Evolutionary conservation across 30 jellyfish, hydroid and myxozoan species (phyloP).

Genomic region (Catostylus mosaicus): DNA sequence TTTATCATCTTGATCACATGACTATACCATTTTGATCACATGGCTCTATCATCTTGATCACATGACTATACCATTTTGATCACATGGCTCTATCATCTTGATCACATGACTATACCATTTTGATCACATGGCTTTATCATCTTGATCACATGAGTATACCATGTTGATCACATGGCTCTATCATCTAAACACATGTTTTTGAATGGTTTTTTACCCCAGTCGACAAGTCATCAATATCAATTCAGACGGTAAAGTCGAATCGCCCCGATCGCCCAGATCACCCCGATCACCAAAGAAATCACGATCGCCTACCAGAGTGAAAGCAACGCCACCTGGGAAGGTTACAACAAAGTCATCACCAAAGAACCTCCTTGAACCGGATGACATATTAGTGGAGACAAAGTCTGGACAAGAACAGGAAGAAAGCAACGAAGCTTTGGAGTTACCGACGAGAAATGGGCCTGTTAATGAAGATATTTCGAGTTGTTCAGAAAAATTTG

Average conservation of each 20-base stretch:
- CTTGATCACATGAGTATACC: no score
- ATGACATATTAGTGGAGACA: neutral
- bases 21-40: no score
- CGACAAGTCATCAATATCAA: constrained; percentile 63
- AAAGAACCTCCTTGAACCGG: neutral
- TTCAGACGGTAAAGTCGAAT: constrained; percentile 68
- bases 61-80: no score
- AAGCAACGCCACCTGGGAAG: no score
- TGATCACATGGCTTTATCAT: no score
- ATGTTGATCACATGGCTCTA: no score
- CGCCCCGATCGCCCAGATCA: constrained; percentile 49
- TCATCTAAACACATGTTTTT: neutral
- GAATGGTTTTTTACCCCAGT: neutral
- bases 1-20: no score
- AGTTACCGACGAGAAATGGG: constrained; percentile 32
- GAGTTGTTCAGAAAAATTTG: neutral
- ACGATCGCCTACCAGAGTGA: constrained; percentile 24
- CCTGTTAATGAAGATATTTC: constrained; percentile 17
- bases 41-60: no score
- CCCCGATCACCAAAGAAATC: constrained; percentile 52
- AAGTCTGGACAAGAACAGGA: neutral
- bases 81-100: no score
- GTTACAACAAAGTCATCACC: constrained; percentile 19
- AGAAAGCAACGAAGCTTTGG: neutral
- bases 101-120: no score